Conservation (phyloP, 2,888 invertebrate genomes). For the Micoletzkya japonica region DNA sequence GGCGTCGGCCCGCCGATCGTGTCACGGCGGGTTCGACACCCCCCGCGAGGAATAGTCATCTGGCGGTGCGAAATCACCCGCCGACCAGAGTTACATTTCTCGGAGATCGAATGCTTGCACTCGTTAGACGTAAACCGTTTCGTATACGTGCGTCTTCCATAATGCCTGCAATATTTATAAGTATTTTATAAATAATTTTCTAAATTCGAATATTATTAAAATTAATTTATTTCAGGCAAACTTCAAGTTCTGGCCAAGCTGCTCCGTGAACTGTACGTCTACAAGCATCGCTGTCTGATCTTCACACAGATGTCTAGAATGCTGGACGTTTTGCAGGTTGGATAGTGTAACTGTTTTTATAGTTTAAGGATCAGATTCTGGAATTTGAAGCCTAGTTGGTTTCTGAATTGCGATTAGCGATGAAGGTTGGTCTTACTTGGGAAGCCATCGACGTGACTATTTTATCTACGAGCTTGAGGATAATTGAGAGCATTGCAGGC, state of each 20-base stretch:
- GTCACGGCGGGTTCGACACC: constrained; percentile 18
- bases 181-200: background rate
- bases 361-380: too few species aligned
- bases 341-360: too few species aligned
- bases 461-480: too few species aligned
- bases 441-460: too few species aligned
- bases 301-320: constrained; percentile 99
- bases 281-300: constrained; percentile 86
- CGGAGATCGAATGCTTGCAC: constrained; percentile 22
- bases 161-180: constrained; percentile 16
- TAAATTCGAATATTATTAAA: background rate
- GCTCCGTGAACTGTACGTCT: constrained; percentile 80
- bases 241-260: constrained; percentile 84
- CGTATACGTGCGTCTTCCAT: constrained; percentile 17
- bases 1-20: background rate
- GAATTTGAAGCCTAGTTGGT: too few species aligned
- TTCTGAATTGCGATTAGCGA: too few species aligned
- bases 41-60: constrained; percentile 27
- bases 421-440: too few species aligned
- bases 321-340: constrained; percentile 84
- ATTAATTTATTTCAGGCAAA: constrained; percentile 72
- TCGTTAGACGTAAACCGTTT: constrained; percentile 15
- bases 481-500: constrained; percentile 70
- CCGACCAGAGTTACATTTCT: constrained; percentile 22
- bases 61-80: background rate